phyloP scores from a whole-genome alignment of 2,797 vertebrate genomes.

The Microctenopoma lineatum region DNA sequence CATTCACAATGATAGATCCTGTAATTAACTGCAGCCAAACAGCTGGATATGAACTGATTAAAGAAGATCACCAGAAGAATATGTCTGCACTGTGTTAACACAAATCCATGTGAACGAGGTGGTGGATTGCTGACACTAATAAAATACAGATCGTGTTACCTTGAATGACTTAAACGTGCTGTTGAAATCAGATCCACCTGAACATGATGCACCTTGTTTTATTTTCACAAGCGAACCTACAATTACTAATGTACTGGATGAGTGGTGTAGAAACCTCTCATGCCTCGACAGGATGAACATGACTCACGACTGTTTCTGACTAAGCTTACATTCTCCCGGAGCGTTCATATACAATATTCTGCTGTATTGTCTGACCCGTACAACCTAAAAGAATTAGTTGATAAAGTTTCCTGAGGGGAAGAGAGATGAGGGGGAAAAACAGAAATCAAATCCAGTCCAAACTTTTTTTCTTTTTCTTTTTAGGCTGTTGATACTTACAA shows the following conservation, averaged over 20 bases:
- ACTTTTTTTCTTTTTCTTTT: not conserved
- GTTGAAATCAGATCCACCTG: conserved; percentile 22
- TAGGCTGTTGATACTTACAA: too few relatives aligned
- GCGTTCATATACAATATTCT: not conserved
- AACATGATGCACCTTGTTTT: conserved; percentile 44
- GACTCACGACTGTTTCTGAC: conserved; percentile 68
- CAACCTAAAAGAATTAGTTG: not conserved
- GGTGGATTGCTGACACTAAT: too few relatives aligned
- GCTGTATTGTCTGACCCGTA: conserved; percentile 1
- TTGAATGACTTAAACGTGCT: not conserved
- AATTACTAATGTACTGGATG: conserved; percentile 23
- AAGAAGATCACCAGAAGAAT: not conserved
- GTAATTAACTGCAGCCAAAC: not conserved
- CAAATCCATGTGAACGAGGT: not conserved
- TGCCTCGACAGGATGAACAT: conserved; percentile 68
- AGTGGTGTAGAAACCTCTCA: conserved; percentile 42
- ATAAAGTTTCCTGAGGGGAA: not conserved
- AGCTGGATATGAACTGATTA: too few relatives aligned
- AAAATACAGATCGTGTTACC: not conserved
- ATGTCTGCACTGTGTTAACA: not conserved
- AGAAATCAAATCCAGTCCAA: not conserved
- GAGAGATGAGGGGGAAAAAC: not conserved
- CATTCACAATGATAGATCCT: not conserved
- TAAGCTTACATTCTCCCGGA: conserved; percentile 19
- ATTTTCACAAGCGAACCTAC: conserved; percentile 33